Evolutionary conservation across 2,888 invertebrate species (phyloP), one percentile per base, ranked within the genome.

Genomic region (Biston stratarius): DNA sequence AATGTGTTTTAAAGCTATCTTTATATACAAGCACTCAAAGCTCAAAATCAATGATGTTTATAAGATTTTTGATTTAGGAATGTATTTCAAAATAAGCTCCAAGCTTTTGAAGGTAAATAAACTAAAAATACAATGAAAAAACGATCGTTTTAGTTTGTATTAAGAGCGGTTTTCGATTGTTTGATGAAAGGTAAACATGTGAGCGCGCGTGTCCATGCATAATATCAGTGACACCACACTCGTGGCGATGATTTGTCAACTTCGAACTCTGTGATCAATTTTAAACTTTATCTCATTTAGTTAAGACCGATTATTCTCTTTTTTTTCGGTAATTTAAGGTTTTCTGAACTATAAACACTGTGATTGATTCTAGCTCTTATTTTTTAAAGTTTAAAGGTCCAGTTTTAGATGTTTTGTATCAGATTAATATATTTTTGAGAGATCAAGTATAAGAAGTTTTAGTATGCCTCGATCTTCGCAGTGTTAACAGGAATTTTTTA

Each of bases 181-280:
- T 61, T 9, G 38, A 7, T 45, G 65, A 63, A 72, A 65, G 61
- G 72, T 73, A 80, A 81, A 80, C 79, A 80, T 83, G 77, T 81
- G 83, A 77, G 76, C 76, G 83, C 86, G 88, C 92, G 91, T 92
- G 92, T 87, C 90, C 86, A 83, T 86, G 92, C 92, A 92, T 92
- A 92, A 92, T 92, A 88, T 91, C 88, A 88, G 89, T 84, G 85
- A 86, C 88, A 88, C 81, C 88, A 87, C 88, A 86, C 85, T 33
- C 11, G 12, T 81, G 83, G 81, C 83, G 90, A 91, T 92, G 92
- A 91, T 90, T 86, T 91, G 91, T 91, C 91, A 91, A 89, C 87
- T 90, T 86, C 82, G 61, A 53, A 52, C 42, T 10, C 1, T n/a
- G 40, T 11, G 68, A 71, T 66, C 55, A 9, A 74, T 45, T 69